A percentile compares a stretch with the other conserved stretches of the same genome.
phyloP scores from a whole-genome alignment of 2,888 invertebrate genomes.

The Meganola albula region DNA sequence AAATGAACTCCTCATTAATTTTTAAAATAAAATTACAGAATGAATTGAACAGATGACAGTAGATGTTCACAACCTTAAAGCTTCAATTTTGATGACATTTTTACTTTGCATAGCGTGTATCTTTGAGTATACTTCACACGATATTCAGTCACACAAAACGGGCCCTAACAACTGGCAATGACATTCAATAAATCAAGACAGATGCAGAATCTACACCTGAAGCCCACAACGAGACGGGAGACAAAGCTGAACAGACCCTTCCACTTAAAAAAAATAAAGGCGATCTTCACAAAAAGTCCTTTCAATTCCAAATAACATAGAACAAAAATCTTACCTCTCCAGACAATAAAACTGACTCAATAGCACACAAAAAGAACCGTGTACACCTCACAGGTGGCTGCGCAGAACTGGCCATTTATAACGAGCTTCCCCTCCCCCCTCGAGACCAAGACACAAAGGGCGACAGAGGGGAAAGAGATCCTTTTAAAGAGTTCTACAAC shows the following conservation, averaged over 20 bases:
- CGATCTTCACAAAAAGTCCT: conserved; percentile 20
- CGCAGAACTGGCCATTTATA: conserved; percentile 49
- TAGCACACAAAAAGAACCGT: conserved; percentile 47
- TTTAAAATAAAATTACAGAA: no score
- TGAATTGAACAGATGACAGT: no score
- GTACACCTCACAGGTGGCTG: conserved; percentile 63
- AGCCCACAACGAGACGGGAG: conserved; percentile 6
- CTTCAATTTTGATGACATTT: no score
- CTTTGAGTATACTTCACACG: not conserved
- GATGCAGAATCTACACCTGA: not conserved
- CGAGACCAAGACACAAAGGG: conserved; percentile 26
- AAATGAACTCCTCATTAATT: no score
- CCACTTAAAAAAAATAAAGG: conserved; percentile 15
- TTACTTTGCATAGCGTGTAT: no score
- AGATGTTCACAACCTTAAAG: no score
- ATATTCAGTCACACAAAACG: not conserved
- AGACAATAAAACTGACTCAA: conserved; percentile 54
- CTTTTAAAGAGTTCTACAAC: conserved; percentile 43
- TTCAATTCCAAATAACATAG: conserved; percentile 26
- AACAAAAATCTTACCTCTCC: conserved; percentile 39
- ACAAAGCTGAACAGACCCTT: conserved; percentile 9
- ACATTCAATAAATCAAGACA: not conserved
- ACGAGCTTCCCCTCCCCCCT: conserved; percentile 41
- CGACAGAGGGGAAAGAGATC: conserved; percentile 46
- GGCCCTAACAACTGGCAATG: not conserved